Conservation (phyloP, 2,797 vertebrate genomes). For the Muscicapa striata region DNA sequence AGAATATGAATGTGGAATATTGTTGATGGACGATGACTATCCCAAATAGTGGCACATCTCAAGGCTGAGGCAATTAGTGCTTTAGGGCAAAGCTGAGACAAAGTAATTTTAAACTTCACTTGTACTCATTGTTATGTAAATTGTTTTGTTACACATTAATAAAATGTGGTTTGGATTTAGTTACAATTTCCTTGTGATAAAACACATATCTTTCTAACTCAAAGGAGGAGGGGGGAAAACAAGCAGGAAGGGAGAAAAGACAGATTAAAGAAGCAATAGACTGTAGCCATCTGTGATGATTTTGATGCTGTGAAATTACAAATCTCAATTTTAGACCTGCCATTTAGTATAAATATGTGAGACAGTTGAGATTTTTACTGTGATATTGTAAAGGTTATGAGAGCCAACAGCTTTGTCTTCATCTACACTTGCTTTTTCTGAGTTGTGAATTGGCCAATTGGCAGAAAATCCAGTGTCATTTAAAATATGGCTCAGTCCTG, state of each 20-base stretch:
- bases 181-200: constrained; percentile 38
- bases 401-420: constrained; percentile 57
- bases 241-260: constrained; percentile 29
- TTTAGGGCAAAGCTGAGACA: constrained; percentile 30
- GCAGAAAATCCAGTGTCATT: constrained; percentile 59
- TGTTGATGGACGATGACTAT: background rate
- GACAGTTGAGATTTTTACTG: constrained; percentile 61
- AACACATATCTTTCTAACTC: background rate
- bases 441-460: constrained; percentile 50
- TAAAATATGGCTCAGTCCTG: constrained; percentile 59
- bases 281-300: constrained; percentile 61
- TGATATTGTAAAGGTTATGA: constrained; percentile 55
- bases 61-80: constrained; percentile 7
- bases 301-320: constrained; percentile 61
- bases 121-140: constrained; percentile 39
- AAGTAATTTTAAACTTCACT: constrained; percentile 1
- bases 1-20: background rate
- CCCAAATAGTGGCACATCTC: background rate
- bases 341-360: constrained; percentile 65
- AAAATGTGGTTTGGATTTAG: constrained; percentile 17
- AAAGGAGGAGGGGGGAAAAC: background rate
- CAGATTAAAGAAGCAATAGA: constrained; percentile 67
- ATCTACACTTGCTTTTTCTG: constrained; percentile 38
- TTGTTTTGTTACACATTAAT: constrained; percentile 32
- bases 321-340: constrained; percentile 66